phyloP scores from a whole-genome alignment of 2,113 vertebrate species.

The Brienomyrus brachyistius region DNA sequence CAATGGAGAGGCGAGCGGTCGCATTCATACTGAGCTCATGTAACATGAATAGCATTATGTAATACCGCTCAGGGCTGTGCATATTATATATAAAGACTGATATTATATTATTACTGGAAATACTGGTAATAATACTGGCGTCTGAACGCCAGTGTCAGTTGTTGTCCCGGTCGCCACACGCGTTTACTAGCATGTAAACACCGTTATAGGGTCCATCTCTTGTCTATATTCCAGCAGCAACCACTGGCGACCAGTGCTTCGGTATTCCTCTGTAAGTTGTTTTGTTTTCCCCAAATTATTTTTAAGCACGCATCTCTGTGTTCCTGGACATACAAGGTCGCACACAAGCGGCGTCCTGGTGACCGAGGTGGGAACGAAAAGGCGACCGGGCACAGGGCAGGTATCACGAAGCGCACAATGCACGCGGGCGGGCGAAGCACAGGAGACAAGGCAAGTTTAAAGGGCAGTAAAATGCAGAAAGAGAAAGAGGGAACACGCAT shows the following conservation, averaged over 20 bases:
- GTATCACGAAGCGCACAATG: not conserved
- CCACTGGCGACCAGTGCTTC: not conserved
- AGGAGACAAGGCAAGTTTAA: not conserved
- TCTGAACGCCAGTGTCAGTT: not conserved
- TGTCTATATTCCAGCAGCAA: not conserved
- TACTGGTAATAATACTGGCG: not conserved
- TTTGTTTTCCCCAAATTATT: not conserved
- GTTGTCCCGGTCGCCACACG: not conserved
- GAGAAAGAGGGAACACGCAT: not conserved
- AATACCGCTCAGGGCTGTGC: not conserved
- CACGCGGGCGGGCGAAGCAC: not conserved
- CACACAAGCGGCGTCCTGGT: not conserved
- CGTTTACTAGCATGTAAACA: not conserved
- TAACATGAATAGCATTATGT: constrained; percentile 5
- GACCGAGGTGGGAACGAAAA: not conserved
- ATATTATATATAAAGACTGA: not conserved
- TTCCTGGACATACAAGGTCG: not conserved
- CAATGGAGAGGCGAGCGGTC: not conserved
- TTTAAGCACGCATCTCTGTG: not conserved
- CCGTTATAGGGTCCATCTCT: not conserved
- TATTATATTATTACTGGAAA: not conserved
- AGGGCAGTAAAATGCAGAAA: not conserved
- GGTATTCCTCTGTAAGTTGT: not conserved
- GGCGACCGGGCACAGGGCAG: not conserved
- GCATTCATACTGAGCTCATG: not conserved